Evolutionary conservation across 2,113 vertebrate genomes (phyloP), one percentile per base, ranked within the genome.

Genomic region (Cnemophilus loriae): DNA sequence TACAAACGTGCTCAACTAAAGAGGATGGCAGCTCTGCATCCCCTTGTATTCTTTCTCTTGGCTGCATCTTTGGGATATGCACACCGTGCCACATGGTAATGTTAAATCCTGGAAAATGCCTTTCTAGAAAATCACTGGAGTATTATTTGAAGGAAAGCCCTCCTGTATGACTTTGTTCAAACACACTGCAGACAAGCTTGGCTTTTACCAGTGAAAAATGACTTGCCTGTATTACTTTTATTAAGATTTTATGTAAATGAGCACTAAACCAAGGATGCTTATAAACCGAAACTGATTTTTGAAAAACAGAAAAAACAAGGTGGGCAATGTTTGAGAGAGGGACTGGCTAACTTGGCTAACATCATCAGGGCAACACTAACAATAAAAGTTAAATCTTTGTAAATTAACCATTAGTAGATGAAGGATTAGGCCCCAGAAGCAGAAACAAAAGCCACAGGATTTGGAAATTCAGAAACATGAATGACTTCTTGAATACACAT

Each of bases 191-290:
- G 49, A 57, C 81, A 93, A 64, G 19, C 27, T 74, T 91, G 79
- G 42, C 49, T 87, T 93, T 89, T 41, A 77, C 39, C 41, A 39
- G 44, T 70, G 57, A 86, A 74, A 87, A 79, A 71, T n/a, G 3
- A 44, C 42, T 56, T 70, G 37, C 8, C 37, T 86, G 16, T 86
- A 71, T 74, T 90, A 35, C 21, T 88, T 88, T 74, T 50, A 88
- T 47, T 57, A 84, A 83, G 35, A 67, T 86, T 95, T 88, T 83
- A 87, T 74, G n/a, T 88, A 90, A 79, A 80, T 77, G 39, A 91
- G 60, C 33, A 50, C 70, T 69, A 83, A 93, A 73, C 19, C 50
- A 79, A 57, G 27, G 42, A 74, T 41, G 27, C 42, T 73, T 79
- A 65, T 44, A 47, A 87, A 83, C 8, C 15, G 41, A 88, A 91